These are phyloP conservation scores for Silurus lanzhouensis DNA, from an alignment of 2,797 vertebrate genomes.

Conservation along the genomic window DNA sequence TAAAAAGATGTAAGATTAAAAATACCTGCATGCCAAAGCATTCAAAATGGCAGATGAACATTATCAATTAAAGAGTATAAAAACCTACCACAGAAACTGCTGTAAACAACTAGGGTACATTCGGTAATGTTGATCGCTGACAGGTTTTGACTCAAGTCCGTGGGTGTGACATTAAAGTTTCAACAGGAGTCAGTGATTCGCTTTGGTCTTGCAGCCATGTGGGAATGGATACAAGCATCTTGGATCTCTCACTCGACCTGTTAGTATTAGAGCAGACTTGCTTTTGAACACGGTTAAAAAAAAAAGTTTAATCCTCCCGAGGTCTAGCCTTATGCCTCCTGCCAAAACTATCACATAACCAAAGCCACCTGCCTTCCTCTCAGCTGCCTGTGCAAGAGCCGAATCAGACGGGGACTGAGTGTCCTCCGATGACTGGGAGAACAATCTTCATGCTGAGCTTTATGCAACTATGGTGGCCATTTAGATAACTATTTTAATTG, in stretches of 20 bases:
- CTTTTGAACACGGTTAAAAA: slow-evolving; percentile 13
- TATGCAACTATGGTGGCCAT: slow-evolving; percentile 27
- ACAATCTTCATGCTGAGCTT: background rate
- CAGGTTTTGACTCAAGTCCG: background rate
- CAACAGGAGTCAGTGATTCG: background rate
- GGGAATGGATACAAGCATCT: background rate
- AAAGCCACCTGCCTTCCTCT: slow-evolving; percentile 47
- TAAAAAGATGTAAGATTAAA: too few relatives aligned
- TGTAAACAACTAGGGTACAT: background rate
- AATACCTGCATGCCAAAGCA: background rate
- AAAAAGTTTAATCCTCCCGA: slow-evolving; percentile 41
- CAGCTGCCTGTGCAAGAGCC: slow-evolving; percentile 30
- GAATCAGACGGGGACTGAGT: background rate
- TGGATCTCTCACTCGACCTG: slow-evolving; percentile 20
- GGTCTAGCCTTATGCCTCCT: slow-evolving; percentile 29
- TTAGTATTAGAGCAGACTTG: slow-evolving; percentile 3
- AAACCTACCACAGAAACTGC: background rate
- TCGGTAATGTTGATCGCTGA: background rate
- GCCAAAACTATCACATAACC: slow-evolving; percentile 48
- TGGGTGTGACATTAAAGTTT: background rate
- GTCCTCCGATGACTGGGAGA: slow-evolving; percentile 5
- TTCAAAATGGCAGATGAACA: background rate
- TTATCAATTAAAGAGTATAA: background rate
- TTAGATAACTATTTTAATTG: slow-evolving; percentile 53
- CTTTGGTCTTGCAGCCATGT: slow-evolving; percentile 3